A percentile compares a stretch with the other conserved stretches of the same genome.
phyloP scores from a whole-genome alignment of 2,797 vertebrate genomes.

The Spondyliosoma cantharus region DNA sequence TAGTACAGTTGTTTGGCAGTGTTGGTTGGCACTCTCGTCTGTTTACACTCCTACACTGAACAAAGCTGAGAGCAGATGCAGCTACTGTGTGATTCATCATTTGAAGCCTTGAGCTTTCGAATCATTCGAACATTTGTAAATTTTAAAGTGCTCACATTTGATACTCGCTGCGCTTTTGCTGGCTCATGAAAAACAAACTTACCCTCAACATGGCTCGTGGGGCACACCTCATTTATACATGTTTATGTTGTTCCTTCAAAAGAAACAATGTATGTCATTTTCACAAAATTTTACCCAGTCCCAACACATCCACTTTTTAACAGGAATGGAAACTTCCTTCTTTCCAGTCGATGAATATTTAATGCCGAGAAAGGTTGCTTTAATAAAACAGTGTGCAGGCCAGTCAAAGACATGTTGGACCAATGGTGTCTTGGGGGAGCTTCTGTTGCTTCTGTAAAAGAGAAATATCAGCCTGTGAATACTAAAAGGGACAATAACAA shows the following conservation, averaged over 20 bases:
- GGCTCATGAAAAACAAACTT: slow-evolving; percentile 52
- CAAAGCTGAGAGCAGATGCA: slow-evolving; percentile 45
- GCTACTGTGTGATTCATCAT: slow-evolving; percentile 45
- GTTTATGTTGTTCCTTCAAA: slow-evolving; percentile 38
- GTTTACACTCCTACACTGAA: slow-evolving; percentile 47
- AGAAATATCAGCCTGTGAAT: slow-evolving; percentile 63
- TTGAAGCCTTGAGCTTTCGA: slow-evolving; percentile 47
- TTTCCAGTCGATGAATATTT: slow-evolving; percentile 65
- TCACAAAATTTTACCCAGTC: slow-evolving; percentile 28
- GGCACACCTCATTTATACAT: slow-evolving; percentile 26
- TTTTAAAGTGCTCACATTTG: slow-evolving; percentile 50
- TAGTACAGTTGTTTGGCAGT: slow-evolving; percentile 15
- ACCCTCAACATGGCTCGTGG: slow-evolving; percentile 11
- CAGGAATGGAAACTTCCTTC: slow-evolving; percentile 34
- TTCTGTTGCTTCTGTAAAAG: slow-evolving; percentile 56
- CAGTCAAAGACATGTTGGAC: slow-evolving; percentile 67
- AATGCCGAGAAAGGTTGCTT: slow-evolving; percentile 65
- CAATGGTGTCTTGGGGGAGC: slow-evolving; percentile 57
- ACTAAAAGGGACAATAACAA: slow-evolving; percentile 62
- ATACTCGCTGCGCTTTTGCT: slow-evolving; percentile 32
- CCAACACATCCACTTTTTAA: slow-evolving; percentile 44
- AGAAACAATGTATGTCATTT: slow-evolving; percentile 27
- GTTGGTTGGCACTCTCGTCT: slow-evolving; percentile 20
- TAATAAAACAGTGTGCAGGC: slow-evolving; percentile 63
- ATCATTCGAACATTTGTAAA: slow-evolving; percentile 62